Conservation (phyloP, 2,888 invertebrate genomes). For the Diaphora mendica region DNA sequence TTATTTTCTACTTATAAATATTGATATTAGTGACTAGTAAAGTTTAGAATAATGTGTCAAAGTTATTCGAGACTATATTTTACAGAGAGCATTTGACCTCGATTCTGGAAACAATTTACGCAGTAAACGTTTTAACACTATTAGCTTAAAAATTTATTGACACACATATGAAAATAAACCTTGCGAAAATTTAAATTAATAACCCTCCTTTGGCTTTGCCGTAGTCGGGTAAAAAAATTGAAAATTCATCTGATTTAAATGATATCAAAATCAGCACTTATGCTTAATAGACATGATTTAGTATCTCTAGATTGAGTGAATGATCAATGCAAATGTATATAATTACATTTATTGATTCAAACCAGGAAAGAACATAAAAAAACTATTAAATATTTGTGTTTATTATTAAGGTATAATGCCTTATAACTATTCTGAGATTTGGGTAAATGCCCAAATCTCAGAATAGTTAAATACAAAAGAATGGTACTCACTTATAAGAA, state of each 20-base stretch:
- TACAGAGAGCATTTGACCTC: neutral
- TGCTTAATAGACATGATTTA: neutral
- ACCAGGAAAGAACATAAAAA: neutral
- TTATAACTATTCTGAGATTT: too few species aligned
- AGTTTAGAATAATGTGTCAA: conserved; percentile 6
- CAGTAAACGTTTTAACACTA: neutral
- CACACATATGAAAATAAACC: neutral
- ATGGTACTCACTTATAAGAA: conserved; percentile 78
- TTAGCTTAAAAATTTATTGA: neutral
- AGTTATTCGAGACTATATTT: neutral
- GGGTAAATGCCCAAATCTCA: neutral
- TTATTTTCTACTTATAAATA: conserved; percentile 16
- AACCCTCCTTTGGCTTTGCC: too few species aligned
- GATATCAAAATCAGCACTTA: neutral
- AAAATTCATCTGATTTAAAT: too few species aligned
- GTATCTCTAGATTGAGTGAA: neutral
- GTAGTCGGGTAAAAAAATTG: neutral
- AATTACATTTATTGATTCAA: neutral
- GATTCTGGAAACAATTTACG: neutral
- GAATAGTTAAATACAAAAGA: neutral
- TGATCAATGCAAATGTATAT: neutral
- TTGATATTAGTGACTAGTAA: conserved; percentile 6
- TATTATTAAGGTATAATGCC: too few species aligned
- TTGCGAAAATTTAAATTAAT: neutral
- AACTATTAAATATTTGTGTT: neutral